Conservation (phyloP, 2,888 invertebrate species). For the Xanthorhoe designata region DNA sequence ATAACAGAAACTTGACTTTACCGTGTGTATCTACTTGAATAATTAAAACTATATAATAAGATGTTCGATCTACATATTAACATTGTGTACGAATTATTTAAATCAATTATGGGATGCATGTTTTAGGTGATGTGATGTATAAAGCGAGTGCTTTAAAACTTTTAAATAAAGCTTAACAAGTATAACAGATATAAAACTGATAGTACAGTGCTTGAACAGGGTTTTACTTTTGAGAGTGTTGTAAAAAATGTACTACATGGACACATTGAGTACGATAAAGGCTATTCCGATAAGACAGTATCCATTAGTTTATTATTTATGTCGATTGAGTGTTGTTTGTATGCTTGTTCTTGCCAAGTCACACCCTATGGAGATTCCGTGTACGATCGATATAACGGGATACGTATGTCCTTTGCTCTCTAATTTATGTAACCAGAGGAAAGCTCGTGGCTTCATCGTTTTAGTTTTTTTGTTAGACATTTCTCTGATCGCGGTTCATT, state of each 20-base stretch:
- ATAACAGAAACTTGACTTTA: too few species aligned
- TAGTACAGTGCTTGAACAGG: constrained; percentile 9
- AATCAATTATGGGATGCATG: background rate
- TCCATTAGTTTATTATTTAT: constrained; percentile 28
- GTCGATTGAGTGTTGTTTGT: constrained; percentile 6
- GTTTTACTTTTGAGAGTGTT: constrained; percentile 14
- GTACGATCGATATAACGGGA: constrained; percentile 33
- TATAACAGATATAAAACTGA: constrained; percentile 11
- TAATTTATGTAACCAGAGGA: constrained; percentile 49
- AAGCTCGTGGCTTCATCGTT: background rate
- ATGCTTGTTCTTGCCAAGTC: constrained; percentile 39
- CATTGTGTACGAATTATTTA: background rate
- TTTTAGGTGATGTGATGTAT: background rate
- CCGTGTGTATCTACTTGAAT: background rate
- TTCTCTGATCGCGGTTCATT: background rate
- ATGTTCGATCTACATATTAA: background rate
- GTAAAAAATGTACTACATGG: constrained; percentile 9
- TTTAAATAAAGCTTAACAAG: constrained; percentile 7
- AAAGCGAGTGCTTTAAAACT: background rate
- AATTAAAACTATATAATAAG: background rate
- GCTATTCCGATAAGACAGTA: constrained; percentile 21
- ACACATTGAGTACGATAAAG: constrained; percentile 17
- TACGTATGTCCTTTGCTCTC: constrained; percentile 47
- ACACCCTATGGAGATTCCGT: constrained; percentile 34
- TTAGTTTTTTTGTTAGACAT: background rate